Percentiles rank a stretch among this genome's conserved stretches.
These are phyloP conservation scores for Elephas maximus DNA, from an alignment of 2,113 vertebrate species.

Conservation along the genomic window DNA sequence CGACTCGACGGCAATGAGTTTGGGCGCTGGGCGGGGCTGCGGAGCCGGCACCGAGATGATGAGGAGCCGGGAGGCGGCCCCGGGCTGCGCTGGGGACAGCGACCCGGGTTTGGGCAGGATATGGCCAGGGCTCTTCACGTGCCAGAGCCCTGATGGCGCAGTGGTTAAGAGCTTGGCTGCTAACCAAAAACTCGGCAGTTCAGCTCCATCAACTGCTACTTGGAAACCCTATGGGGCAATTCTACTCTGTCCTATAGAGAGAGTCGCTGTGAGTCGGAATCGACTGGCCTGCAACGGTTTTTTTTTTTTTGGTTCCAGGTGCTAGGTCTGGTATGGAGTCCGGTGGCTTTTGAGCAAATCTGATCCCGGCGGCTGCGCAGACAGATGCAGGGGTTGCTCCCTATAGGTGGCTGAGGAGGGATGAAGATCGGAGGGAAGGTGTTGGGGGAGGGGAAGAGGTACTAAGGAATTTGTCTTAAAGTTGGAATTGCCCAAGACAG, in stretches of 20 bases:
- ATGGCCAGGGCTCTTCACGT: neutral
- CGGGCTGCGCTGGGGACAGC: neutral
- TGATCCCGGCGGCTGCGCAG: rapidly evolving
- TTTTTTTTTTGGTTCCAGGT: neutral
- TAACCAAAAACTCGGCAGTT: no score
- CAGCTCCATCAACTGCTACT: no score
- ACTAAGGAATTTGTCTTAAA: neutral
- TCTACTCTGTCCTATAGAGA: no score
- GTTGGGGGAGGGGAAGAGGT: neutral
- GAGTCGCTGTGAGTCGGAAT: no score
- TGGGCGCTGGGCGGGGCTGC: no score
- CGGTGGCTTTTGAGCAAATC: neutral
- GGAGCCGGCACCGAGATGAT: neutral
- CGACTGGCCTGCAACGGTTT: no score
- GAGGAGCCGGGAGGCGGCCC: neutral
- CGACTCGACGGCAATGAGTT: no score
- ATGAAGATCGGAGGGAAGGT: neutral
- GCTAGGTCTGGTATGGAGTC: neutral
- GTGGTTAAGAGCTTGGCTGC: no score
- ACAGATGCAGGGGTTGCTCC: neutral
- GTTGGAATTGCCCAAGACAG: neutral
- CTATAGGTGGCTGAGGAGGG: neutral
- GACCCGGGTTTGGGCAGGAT: neutral
- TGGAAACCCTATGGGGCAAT: no score
- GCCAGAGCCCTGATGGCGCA: neutral